A percentile compares a stretch with the other conserved stretches of the same genome.
Conservation (phyloP, 1,140 invertebrate genomes). For the Charaxes varanes region DNA sequence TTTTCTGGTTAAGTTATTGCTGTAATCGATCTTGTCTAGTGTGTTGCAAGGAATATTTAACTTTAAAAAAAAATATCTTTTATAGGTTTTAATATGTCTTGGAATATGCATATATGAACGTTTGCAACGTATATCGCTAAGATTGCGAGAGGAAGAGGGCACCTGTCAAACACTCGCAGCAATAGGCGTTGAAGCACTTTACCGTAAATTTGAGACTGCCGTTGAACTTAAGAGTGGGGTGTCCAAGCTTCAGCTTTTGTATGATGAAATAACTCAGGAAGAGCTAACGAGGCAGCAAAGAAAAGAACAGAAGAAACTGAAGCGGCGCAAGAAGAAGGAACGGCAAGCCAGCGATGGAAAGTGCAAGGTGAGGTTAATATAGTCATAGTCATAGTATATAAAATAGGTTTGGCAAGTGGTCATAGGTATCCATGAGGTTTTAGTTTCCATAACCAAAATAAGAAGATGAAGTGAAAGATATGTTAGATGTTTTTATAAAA, state of each 20-base stretch:
- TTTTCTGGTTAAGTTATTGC: no score
- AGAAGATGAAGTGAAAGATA: no score
- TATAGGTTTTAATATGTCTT: constrained; percentile 86
- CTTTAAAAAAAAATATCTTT: neutral
- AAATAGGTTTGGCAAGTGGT: no score
- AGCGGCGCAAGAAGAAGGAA: constrained; percentile 89
- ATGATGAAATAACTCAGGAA: constrained; percentile 87
- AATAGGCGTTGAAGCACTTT: constrained; percentile 89
- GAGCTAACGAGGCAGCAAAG: constrained; percentile 88
- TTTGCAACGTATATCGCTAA: constrained; percentile 88
- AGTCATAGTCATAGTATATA: no score
- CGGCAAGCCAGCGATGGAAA: constrained; percentile 58
- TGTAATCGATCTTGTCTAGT: no score
- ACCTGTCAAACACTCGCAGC: constrained; percentile 93
- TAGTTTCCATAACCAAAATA: no score
- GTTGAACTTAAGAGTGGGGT: constrained; percentile 92
- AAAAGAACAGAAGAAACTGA: constrained; percentile 90
- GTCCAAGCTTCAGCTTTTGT: constrained; percentile 88
- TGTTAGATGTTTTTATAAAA: no score
- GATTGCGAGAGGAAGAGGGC: constrained; percentile 91
- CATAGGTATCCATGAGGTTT: no score
- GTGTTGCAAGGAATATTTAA: no score
- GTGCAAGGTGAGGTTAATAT: constrained; percentile 38
- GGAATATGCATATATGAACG: constrained; percentile 94
- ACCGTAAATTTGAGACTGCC: constrained; percentile 91